phyloP scores from a whole-genome alignment of 2,888 invertebrate species.

The Nycteola revayana region DNA sequence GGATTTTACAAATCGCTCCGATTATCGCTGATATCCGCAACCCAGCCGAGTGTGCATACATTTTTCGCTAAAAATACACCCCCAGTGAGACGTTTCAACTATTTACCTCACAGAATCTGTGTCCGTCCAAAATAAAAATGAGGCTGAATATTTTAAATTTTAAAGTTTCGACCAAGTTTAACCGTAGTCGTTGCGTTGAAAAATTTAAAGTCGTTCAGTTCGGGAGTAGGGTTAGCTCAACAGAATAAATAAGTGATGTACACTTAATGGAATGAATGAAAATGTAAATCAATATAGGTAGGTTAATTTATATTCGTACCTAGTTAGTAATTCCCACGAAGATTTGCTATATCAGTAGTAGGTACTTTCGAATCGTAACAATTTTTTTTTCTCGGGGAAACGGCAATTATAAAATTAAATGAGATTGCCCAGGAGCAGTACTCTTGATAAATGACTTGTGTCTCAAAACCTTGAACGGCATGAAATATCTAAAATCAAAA shows the following conservation, averaged over 20 bases:
- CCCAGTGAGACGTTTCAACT: conserved; percentile 35
- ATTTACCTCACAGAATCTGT: conserved; percentile 44
- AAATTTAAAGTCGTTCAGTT: conserved; percentile 27
- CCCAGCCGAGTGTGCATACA: conserved; percentile 24
- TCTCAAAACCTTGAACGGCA: too few relatives aligned
- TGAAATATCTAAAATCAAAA: too few relatives aligned
- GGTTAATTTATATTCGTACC: too few relatives aligned
- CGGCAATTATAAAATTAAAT: too few relatives aligned
- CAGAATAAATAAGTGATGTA: neutral
- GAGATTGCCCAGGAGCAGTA: too few relatives aligned
- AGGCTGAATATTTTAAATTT: conserved; percentile 49
- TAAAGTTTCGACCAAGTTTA: conserved; percentile 29
- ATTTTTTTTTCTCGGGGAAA: too few relatives aligned
- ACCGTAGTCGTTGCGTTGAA: conserved; percentile 37
- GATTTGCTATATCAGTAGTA: too few relatives aligned
- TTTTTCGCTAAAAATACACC: conserved; percentile 27
- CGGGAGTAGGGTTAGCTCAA: conserved; percentile 1
- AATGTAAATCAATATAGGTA: too few relatives aligned
- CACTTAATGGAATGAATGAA: too few relatives aligned
- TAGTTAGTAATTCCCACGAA: too few relatives aligned
- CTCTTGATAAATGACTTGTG: too few relatives aligned
- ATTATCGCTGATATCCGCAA: conserved; percentile 5
- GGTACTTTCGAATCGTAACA: too few relatives aligned
- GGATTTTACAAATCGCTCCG: conserved; percentile 1
- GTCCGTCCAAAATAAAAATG: conserved; percentile 46